Conservation (phyloP, 2,797 vertebrate species). For the Pempheris klunzingeri region DNA sequence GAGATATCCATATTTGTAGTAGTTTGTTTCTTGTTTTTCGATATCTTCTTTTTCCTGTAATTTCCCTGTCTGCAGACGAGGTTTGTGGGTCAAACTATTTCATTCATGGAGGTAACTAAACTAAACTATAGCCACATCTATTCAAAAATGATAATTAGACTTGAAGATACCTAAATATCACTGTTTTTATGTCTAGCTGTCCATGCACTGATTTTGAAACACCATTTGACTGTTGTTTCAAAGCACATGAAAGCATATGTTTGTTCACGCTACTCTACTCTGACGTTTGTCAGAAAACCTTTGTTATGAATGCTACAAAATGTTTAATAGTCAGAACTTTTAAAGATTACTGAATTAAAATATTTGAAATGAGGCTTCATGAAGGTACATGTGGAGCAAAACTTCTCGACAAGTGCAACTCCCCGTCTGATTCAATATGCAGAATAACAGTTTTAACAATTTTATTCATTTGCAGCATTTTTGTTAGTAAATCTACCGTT, state of each 20-base stretch:
- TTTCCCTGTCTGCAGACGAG: not conserved
- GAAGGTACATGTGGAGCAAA: conserved; percentile 47
- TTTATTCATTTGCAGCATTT: conserved; percentile 36
- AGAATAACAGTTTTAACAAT: conserved; percentile 22
- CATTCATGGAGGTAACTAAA: conserved; percentile 62
- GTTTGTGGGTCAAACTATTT: conserved; percentile 49
- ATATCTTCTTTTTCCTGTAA: conserved; percentile 39
- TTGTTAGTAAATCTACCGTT: conserved; percentile 65
- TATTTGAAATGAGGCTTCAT: conserved; percentile 36
- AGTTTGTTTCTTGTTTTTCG: not conserved
- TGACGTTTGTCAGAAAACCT: conserved; percentile 27
- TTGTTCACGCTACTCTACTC: conserved; percentile 50
- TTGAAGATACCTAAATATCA: conserved; percentile 47
- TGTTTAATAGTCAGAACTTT: not conserved
- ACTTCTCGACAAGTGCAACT: conserved; percentile 33
- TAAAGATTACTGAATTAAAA: not conserved
- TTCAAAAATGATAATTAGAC: conserved; percentile 72
- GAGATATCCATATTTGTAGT: not conserved
- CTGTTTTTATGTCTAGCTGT: conserved; percentile 59
- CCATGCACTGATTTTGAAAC: conserved; percentile 49
- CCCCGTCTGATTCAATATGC: conserved; percentile 23
- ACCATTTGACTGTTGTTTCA: too few relatives aligned
- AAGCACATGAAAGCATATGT: conserved; percentile 36
- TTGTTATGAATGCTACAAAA: conserved; percentile 10
- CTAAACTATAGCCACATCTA: conserved; percentile 46